Evolutionary conservation across 2,888 invertebrate genomes (phyloP), one percentile per base, ranked within the genome.

Genomic region (Papilio elwesi): DNA sequence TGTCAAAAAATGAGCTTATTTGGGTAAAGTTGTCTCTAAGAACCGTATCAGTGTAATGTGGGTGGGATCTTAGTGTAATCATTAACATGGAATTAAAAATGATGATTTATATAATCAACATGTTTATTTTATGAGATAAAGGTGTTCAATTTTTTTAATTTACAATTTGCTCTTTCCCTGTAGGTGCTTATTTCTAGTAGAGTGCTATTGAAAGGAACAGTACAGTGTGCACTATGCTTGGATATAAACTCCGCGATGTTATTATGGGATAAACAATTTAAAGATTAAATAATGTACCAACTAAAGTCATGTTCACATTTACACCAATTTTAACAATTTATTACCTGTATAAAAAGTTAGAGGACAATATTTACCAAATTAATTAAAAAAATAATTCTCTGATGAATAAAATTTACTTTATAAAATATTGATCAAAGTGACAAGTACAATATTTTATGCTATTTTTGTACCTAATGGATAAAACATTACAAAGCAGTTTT

Each of bases 151-250:
- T 7, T 11, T 26, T 36, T 1, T 12, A 36, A 36, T 7, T 6
- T 12, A 36, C 26, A 57, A 57, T 36, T 57, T 36, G 36, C 36
- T 43, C 9, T 43, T n/a, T 62, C n/a, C 59, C 43, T 43, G 9
- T 43, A 43, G 59, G 59, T 62, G 59, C 59, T 62, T 62, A 62
- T 43, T 59, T 43, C 5, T 43, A 10, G 43, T 43, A 7, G 43
- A 43, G 59, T 38, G 59, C 59, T 59, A 59, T 38, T 38, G n/a
- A 59, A 59, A 59, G 26, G 13, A 55, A 55, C 26, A 26, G 26
- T 26, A 26, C 26, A 26, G 26, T 12, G 16, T 36, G 57, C 59
- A 59, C 36, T 59, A 59, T 38, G 1, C 26, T 26, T 57, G 0
- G 11, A 57, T 36, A 57, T 36, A 12, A 53, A 26, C 26, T 6